Evolutionary conservation across 2,888 invertebrate species (phyloP).

Genomic region (Heliconius ismenius): DNA sequence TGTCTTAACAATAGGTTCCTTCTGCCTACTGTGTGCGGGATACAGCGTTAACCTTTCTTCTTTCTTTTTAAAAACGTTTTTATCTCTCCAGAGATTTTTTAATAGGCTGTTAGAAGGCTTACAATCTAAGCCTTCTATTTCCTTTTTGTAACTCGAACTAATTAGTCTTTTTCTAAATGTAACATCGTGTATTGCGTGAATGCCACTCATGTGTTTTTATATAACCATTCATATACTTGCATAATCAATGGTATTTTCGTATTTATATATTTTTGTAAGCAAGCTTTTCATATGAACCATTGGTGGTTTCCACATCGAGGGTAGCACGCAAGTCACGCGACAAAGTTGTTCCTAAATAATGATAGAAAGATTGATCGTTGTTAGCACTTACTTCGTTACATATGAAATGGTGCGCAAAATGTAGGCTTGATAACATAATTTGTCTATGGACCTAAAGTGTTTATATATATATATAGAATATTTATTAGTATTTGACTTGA

Average conservation of each 20-base stretch:
- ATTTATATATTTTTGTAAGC: slow-evolving; percentile 42
- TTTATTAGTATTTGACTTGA: too few relatives aligned
- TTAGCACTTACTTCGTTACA: slow-evolving; percentile 68
- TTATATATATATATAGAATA: not conserved
- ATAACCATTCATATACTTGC: slow-evolving; percentile 36
- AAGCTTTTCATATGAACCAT: slow-evolving; percentile 39
- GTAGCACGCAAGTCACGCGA: slow-evolving; percentile 64
- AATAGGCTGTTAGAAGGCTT: too few relatives aligned
- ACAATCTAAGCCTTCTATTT: not conserved
- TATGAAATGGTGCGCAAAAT: slow-evolving; percentile 49
- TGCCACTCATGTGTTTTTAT: slow-evolving; percentile 46
- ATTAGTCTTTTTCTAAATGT: slow-evolving; percentile 43
- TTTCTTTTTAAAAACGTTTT: too few relatives aligned
- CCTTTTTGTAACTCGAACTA: slow-evolving; percentile 32
- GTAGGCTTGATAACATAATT: slow-evolving; percentile 37
- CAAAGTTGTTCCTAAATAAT: slow-evolving; percentile 61
- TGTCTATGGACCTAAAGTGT: slow-evolving; percentile 15
- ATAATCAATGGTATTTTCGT: slow-evolving; percentile 43
- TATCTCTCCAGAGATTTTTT: too few relatives aligned
- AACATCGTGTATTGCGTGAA: slow-evolving; percentile 46
- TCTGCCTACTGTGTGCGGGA: too few relatives aligned
- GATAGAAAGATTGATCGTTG: slow-evolving; percentile 71
- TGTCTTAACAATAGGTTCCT: too few relatives aligned
- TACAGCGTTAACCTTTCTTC: too few relatives aligned
- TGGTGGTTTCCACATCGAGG: slow-evolving; percentile 54